These are phyloP conservation scores for Anoplopoma fimbria DNA, from an alignment of 2,113 vertebrate species.

Conservation along the genomic window DNA sequence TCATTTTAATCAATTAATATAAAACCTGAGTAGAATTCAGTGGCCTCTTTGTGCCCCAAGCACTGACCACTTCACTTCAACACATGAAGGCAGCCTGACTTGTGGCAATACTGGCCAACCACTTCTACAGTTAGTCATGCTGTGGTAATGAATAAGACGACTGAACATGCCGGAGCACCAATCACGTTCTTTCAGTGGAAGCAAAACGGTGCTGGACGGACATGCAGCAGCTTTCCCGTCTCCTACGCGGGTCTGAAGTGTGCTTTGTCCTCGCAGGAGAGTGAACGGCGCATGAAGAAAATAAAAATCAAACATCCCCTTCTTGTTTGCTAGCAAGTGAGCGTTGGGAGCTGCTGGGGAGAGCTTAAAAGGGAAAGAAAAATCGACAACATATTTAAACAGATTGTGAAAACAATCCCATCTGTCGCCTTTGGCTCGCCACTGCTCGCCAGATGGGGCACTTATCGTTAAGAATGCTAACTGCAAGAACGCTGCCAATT, in stretches of 20 bases:
- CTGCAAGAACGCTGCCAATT: constrained; percentile 78
- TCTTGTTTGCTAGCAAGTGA: constrained; percentile 56
- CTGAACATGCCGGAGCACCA: neutral
- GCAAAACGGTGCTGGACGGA: neutral
- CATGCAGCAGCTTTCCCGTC: constrained; percentile 9
- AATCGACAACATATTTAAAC: constrained; percentile 85
- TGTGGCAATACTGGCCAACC: neutral
- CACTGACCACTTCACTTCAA: neutral
- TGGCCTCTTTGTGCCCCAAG: neutral
- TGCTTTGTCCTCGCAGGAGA: neutral
- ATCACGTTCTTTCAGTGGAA: neutral
- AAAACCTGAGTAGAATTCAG: neutral
- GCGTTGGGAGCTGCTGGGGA: constrained; percentile 60
- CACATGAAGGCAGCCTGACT: neutral
- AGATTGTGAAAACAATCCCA: constrained; percentile 87
- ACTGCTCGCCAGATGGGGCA: constrained; percentile 78
- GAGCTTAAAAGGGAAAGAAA: constrained; percentile 80
- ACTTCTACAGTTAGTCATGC: neutral
- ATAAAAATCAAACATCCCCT: constrained; percentile 64
- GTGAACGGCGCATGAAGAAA: constrained; percentile 31
- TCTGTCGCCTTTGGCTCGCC: constrained; percentile 83
- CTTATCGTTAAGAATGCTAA: constrained; percentile 83
- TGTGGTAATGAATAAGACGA: neutral
- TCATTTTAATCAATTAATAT: too few relatives aligned
- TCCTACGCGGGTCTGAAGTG: neutral